A percentile compares a stretch with the other conserved stretches of the same genome.
Conservation (phyloP, 2,888 invertebrate species). For the Geotrupes spiniger region DNA sequence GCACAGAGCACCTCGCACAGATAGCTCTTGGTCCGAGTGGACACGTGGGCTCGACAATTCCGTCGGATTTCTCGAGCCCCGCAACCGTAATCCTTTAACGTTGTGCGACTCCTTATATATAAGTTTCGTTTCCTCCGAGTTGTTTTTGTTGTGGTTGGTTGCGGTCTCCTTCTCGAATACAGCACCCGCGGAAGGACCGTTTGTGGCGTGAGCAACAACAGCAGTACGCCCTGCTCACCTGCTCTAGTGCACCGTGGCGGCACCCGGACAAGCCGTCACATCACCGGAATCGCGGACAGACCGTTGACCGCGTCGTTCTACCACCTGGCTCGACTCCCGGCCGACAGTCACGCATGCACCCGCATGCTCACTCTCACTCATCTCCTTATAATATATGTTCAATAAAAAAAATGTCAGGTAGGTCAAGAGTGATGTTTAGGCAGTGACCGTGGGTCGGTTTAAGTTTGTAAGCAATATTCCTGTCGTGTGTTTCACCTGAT, state of each 20-base stretch:
- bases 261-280: slow-evolving; percentile 50
- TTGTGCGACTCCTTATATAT: too few species aligned
- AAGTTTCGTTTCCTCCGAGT: slow-evolving; percentile 30
- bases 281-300: slow-evolving; percentile 46
- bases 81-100: slow-evolving; percentile 45
- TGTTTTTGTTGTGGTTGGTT: slow-evolving; percentile 49
- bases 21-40: slow-evolving; percentile 45
- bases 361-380: slow-evolving; percentile 19
- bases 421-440: too few species aligned
- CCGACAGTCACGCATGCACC: slow-evolving; percentile 50
- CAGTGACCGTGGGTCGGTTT: too few species aligned
- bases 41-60: slow-evolving; percentile 39
- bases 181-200: slow-evolving; percentile 79
- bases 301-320: slow-evolving; percentile 36
- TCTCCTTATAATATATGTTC: background rate
- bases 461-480: too few species aligned
- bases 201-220: slow-evolving; percentile 50
- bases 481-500: too few species aligned
- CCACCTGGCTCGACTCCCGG: slow-evolving; percentile 48
- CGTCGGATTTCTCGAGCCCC: slow-evolving; percentile 34
- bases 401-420: too few species aligned
- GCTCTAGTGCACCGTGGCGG: slow-evolving; percentile 55
- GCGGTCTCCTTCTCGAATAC: slow-evolving; percentile 80
- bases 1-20: slow-evolving; percentile 41
- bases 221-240: slow-evolving; percentile 57